Evolutionary conservation across 2,888 invertebrate species (phyloP).

Genomic region (Artemia sinica): DNA sequence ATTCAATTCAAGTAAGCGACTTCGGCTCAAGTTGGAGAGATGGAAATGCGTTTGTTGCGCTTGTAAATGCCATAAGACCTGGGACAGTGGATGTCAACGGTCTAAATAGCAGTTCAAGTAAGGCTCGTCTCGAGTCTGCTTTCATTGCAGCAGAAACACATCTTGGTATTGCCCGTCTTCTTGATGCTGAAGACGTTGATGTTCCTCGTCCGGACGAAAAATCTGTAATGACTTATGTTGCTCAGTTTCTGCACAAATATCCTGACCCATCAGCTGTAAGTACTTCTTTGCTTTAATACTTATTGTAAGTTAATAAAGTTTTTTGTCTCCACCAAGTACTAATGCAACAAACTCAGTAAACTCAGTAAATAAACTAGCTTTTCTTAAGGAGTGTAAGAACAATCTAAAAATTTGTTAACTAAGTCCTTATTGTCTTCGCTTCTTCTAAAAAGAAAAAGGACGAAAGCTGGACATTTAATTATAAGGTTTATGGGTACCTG

Average conservation of each 20-base stretch:
- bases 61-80: conserved; percentile 83
- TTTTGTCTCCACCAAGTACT: no score
- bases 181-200: conserved; percentile 91
- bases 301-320: no score
- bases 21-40: conserved; percentile 92
- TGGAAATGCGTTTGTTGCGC: conserved; percentile 82
- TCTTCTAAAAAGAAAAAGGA: no score
- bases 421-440: no score
- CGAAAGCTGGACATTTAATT: no score
- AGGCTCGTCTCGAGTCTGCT: conserved; percentile 69
- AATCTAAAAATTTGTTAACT: no score
- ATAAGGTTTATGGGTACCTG: no score
- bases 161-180: conserved; percentile 69
- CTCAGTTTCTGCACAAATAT: conserved; percentile 89
- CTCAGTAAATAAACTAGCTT: no score
- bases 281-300: background rate
- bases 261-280: conserved; percentile 39
- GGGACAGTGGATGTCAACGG: conserved; percentile 74
- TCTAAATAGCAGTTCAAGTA: conserved; percentile 56
- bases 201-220: conserved; percentile 89
- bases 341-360: no score
- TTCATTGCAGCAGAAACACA: conserved; percentile 81
- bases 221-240: conserved; percentile 95
- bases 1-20: conserved; percentile 72
- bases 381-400: no score